These are phyloP conservation scores for Notodonta ziczac DNA, from an alignment of 2,888 invertebrate genomes.

Conservation along the genomic window DNA sequence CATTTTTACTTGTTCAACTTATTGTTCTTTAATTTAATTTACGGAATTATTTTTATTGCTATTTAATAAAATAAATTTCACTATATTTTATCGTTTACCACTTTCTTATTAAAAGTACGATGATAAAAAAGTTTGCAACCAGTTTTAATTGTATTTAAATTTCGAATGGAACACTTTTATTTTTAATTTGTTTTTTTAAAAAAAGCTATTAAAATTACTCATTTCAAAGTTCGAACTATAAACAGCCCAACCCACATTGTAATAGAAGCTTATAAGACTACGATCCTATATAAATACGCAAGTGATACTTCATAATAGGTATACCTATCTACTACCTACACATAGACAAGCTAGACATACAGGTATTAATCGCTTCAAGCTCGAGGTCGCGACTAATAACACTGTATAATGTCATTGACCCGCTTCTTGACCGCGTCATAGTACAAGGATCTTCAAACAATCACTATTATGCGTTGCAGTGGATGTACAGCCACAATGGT, in stretches of 20 bases:
- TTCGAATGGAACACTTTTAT: not conserved
- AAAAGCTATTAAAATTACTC: not conserved
- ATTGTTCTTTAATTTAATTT: not conserved
- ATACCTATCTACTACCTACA: too few species aligned
- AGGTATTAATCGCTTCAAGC: not conserved
- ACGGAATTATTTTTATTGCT: not conserved
- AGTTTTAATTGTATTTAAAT: not conserved
- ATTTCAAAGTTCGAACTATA: too few species aligned
- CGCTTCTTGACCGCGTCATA: conserved; percentile 28
- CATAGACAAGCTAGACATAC: too few species aligned
- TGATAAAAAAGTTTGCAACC: conserved; percentile 1
- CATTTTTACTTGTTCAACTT: conserved; percentile 5
- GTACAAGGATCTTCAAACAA: conserved; percentile 34
- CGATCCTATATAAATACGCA: too few species aligned
- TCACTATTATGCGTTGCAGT: conserved; percentile 29
- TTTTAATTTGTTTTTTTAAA: not conserved
- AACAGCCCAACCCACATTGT: too few species aligned
- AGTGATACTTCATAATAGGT: too few species aligned
- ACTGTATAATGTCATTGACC: conserved; percentile 25
- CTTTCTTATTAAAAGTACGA: not conserved
- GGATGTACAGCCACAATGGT: conserved; percentile 33
- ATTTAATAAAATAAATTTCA: not conserved
- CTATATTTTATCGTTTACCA: not conserved
- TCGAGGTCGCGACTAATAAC: not conserved
- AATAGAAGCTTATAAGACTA: too few species aligned